A percentile compares a stretch with the other conserved stretches of the same genome.
Conservation (phyloP, 1,140 invertebrate species). For the Diachasma alloeum region DNA sequence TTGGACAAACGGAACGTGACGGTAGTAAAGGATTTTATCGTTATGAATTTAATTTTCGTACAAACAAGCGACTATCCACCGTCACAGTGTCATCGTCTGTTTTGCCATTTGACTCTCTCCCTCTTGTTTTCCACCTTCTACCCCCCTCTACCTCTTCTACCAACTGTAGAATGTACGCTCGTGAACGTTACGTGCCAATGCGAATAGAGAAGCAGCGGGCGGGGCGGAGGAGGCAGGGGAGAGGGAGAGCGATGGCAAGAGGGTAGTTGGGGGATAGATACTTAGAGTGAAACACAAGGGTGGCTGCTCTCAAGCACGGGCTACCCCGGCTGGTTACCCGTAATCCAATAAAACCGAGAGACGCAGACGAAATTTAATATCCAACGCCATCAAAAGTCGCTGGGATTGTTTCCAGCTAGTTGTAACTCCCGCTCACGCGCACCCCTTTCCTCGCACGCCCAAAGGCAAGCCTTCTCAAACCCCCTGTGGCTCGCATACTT, state of each 20-base stretch:
- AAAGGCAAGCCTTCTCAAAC: background rate
- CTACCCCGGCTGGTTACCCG: slow-evolving; percentile 53
- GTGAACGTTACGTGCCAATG: slow-evolving; percentile 42
- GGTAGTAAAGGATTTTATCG: slow-evolving; percentile 55
- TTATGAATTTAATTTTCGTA: slow-evolving; percentile 64
- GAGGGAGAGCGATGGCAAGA: slow-evolving; percentile 24
- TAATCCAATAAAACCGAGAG: slow-evolving; percentile 63
- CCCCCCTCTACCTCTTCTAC: background rate
- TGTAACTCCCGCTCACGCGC: slow-evolving; percentile 13
- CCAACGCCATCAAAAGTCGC: slow-evolving; percentile 62
- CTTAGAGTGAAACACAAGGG: slow-evolving; percentile 51
- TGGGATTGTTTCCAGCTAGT: slow-evolving; percentile 55
- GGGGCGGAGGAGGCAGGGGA: slow-evolving; percentile 23
- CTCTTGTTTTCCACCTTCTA: too few relatives aligned
- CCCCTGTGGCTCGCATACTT: background rate
- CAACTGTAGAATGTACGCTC: background rate
- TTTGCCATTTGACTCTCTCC: background rate
- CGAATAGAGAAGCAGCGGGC: slow-evolving; percentile 27
- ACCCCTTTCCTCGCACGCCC: background rate
- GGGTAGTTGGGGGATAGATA: slow-evolving; percentile 16
- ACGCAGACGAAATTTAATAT: slow-evolving; percentile 63
- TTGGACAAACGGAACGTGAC: too few relatives aligned
- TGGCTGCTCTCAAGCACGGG: slow-evolving; percentile 40
- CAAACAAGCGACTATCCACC: slow-evolving; percentile 44
- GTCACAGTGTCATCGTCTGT: background rate